These are phyloP conservation scores for Criorhina ranunculi DNA, from an alignment of 2,888 invertebrate species.

Conservation along the genomic window DNA sequence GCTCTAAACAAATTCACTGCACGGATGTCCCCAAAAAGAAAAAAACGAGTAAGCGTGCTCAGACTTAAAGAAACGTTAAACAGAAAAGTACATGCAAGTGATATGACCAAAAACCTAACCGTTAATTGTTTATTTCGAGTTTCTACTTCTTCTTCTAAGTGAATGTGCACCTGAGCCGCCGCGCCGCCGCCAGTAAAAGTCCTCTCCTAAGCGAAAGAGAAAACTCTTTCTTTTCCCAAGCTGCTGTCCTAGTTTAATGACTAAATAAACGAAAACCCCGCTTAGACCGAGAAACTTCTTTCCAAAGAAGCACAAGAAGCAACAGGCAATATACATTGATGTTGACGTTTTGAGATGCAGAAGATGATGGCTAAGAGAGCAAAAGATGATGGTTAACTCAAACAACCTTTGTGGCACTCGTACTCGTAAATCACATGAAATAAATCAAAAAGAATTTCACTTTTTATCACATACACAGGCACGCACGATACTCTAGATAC, in stretches of 20 bases:
- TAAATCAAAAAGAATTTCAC: slow-evolving; percentile 65
- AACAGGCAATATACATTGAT: not conserved
- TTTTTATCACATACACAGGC: slow-evolving; percentile 63
- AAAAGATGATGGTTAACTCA: slow-evolving; percentile 40
- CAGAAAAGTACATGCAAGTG: slow-evolving; percentile 51
- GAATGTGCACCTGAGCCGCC: slow-evolving; percentile 53
- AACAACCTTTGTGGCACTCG: slow-evolving; percentile 65
- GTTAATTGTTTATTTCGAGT: slow-evolving; percentile 57
- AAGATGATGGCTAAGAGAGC: slow-evolving; percentile 37
- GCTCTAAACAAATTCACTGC: slow-evolving; percentile 54
- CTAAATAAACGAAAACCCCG: slow-evolving; percentile 44
- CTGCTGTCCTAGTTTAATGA: slow-evolving; percentile 65
- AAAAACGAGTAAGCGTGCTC: slow-evolving; percentile 36
- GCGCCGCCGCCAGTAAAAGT: slow-evolving; percentile 27
- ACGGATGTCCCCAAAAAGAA: slow-evolving; percentile 68
- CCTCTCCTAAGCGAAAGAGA: slow-evolving; percentile 68
- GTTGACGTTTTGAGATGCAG: slow-evolving; percentile 7
- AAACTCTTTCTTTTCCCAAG: slow-evolving; percentile 61
- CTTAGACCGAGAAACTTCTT: slow-evolving; percentile 35
- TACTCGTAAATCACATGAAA: slow-evolving; percentile 60
- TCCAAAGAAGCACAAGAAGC: not conserved
- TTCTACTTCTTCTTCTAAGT: slow-evolving; percentile 25
- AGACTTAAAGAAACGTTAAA: slow-evolving; percentile 36
- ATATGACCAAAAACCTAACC: slow-evolving; percentile 67
- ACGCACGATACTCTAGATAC: slow-evolving; percentile 35